A percentile compares a stretch with the other conserved stretches of the same genome.
These are phyloP conservation scores for Typhlichthys subterraneus DNA, from an alignment of 2,797 vertebrate genomes.

Conservation along the genomic window DNA sequence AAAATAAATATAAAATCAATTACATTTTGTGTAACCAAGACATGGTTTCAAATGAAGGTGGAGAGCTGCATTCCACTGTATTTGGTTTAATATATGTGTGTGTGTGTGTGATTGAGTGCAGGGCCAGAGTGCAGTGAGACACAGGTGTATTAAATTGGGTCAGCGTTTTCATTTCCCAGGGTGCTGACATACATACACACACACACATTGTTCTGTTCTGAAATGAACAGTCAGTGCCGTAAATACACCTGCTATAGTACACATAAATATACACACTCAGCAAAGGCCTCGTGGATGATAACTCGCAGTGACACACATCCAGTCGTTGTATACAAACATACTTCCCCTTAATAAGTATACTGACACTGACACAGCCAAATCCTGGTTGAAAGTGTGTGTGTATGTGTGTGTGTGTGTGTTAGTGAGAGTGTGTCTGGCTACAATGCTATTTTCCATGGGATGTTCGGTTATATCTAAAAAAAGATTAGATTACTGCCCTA, in stretches of 20 bases:
- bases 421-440: neutral
- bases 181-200: conserved; percentile 30
- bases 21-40: too few species aligned
- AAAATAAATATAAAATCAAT: too few species aligned
- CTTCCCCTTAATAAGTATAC: conserved; percentile 36
- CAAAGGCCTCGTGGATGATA: too few species aligned
- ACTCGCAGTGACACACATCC: conserved; percentile 11
- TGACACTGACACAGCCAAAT: conserved; percentile 33
- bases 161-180: conserved; percentile 73
- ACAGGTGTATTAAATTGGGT: conserved; percentile 75
- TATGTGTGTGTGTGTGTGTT: conserved; percentile 15
- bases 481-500: conserved; percentile 1
- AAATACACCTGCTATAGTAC: conserved; percentile 12
- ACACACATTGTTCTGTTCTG: conserved; percentile 37
- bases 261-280: conserved; percentile 17
- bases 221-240: conserved; percentile 33
- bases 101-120: neutral
- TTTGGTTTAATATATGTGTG: neutral
- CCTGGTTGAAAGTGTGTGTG: conserved; percentile 2
- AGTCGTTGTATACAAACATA: neutral
- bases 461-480: neutral
- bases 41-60: too few species aligned
- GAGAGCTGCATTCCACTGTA: neutral
- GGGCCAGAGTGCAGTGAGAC: conserved; percentile 62
- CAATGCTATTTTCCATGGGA: neutral